These are phyloP conservation scores for Gnathonemus echidnorhynchus DNA, from an alignment of 2,113 vertebrate genomes.

Conservation along the genomic window DNA sequence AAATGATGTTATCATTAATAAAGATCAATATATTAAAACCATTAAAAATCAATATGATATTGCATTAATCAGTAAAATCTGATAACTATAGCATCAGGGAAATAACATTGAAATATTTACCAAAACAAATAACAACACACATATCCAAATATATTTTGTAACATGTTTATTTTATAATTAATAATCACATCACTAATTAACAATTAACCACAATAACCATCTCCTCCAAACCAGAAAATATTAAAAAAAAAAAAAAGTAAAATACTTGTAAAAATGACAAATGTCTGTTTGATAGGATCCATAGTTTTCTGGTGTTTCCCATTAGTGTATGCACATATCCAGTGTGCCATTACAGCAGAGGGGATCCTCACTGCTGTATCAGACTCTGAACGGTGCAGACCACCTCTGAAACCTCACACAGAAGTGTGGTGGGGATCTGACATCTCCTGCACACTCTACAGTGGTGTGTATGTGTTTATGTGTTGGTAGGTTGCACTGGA, in stretches of 20 bases:
- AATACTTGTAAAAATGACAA: constrained; percentile 46
- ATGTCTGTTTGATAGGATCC: constrained; percentile 45
- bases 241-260: constrained; percentile 38
- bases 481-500: constrained; percentile 9
- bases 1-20: neutral
- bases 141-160: constrained; percentile 28
- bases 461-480: constrained; percentile 34
- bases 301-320: constrained; percentile 47
- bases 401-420: constrained; percentile 39
- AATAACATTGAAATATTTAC: neutral
- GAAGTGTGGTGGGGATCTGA: constrained; percentile 25
- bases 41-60: neutral
- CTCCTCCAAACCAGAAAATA: constrained; percentile 64
- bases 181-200: constrained; percentile 69
- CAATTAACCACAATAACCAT: constrained; percentile 67
- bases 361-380: constrained; percentile 6
- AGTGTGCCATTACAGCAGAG: constrained; percentile 12
- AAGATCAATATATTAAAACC: neutral
- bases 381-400: constrained; percentile 43
- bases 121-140: neutral
- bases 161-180: constrained; percentile 63
- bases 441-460: constrained; percentile 35
- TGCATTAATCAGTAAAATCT: neutral
- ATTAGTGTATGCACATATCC: constrained; percentile 32
- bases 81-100: neutral